phyloP scores from a whole-genome alignment of 2,113 vertebrate species.

The Albula glossodonta region DNA sequence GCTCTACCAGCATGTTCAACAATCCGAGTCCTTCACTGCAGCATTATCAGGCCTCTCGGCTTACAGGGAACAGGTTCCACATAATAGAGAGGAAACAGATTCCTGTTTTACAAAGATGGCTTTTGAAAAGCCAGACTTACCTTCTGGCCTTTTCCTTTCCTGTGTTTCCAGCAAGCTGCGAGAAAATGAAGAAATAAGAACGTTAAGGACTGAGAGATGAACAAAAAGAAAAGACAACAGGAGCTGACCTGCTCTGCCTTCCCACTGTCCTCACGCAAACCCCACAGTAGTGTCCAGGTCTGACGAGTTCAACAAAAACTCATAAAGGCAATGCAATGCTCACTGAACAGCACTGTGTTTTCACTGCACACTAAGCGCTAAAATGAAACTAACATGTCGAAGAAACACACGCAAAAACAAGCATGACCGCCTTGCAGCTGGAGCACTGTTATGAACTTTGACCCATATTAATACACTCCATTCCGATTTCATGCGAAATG shows the following conservation, averaged over 20 bases:
- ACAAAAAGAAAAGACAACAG: slow-evolving; percentile 31
- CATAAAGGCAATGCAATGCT: background rate
- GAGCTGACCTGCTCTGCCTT: background rate
- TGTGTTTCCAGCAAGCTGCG: slow-evolving; percentile 54
- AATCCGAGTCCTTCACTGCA: background rate
- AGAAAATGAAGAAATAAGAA: slow-evolving; percentile 12
- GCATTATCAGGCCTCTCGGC: background rate
- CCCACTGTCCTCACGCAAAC: background rate
- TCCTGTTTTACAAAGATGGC: slow-evolving; percentile 10
- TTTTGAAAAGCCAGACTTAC: slow-evolving; percentile 39
- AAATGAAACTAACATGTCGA: background rate
- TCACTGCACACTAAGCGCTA: background rate
- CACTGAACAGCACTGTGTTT: background rate
- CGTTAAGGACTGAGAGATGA: background rate
- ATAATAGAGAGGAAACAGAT: background rate
- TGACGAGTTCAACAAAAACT: background rate
- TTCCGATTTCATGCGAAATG: background rate
- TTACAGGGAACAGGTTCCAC: slow-evolving; percentile 3
- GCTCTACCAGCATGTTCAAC: background rate
- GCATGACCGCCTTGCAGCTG: background rate
- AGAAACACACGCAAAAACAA: background rate
- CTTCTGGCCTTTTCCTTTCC: slow-evolving; percentile 56
- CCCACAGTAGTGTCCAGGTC: background rate
- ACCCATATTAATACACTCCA: background rate
- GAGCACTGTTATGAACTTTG: background rate